Base-by-base conservation (phyloP, 2,888 invertebrate genomes). In the Zygaena filipendulae region DNA sequence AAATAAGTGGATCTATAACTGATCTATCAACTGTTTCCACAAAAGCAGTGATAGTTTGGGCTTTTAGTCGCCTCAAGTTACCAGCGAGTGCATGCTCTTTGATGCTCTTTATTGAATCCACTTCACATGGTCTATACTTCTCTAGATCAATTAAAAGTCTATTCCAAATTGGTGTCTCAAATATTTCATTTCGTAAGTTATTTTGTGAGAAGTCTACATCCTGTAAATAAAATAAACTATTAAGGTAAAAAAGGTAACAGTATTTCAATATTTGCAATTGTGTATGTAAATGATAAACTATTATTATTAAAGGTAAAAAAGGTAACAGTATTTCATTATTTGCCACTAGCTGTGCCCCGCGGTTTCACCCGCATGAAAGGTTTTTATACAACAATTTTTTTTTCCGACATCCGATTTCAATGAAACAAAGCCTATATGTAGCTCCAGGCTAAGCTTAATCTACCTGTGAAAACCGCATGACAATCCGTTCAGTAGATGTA, bases 11-110 rank as follows among this genome's bases (percentile, higher is more conserved):
- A 40, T 79, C 75, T 25, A 49, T 62, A 3, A 52, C 71, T 31
- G 75, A 75, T 49, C 77, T 61, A 37, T 79, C 79, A 4, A 79
- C 54, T 29, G 62, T 51, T 36, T 79, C 79, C 25, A 79, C 56
- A 57, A 70, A 68, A 24, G 68, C 77, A 20, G 54, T 57, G 3
- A 79, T 58, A 23, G 45, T 53, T 35, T 74, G 62, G 13, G 79
- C 79, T 36, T 79, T 79, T 25, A 57, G 57, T 29, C 47, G 53
- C 21, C 50, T 47, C n/a, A 72, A 39, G 33, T 61, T 59, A 3
- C 74, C 72, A 29, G 54, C 38, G 2, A 66, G 32, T 2, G 70
- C 67, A 36, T 68, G 64, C 29, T 69, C 56, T 47, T 77, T 77
- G 3, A 77, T 61, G 2, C 38, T 36, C 35, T 60, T 68, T 35